Percentiles rank a stretch among this genome's conserved stretches.
These are phyloP conservation scores for Himantopus leucocephalus DNA, from an alignment of 2,113 vertebrate genomes.

Conservation along the genomic window DNA sequence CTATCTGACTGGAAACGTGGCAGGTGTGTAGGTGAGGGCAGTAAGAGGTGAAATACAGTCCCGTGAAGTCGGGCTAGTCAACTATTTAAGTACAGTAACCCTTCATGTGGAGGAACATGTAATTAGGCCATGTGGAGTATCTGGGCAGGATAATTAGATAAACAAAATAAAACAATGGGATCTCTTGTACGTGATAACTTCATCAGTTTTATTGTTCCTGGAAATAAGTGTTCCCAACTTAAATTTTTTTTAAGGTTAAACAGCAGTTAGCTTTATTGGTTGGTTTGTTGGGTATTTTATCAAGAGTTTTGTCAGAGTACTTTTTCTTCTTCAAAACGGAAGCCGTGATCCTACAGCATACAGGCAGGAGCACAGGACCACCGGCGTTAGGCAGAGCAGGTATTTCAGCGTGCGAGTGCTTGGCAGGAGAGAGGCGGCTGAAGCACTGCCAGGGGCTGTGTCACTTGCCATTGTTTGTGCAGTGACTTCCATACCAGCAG, in stretches of 20 bases:
- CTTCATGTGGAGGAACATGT: neutral
- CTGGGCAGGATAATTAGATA: neutral
- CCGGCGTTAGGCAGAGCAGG: neutral
- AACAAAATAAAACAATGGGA: fast-evolving
- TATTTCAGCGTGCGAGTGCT: neutral
- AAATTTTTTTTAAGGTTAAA: neutral
- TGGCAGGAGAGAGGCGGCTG: neutral
- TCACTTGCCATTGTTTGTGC: neutral
- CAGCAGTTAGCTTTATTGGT: neutral
- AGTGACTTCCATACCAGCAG: neutral
- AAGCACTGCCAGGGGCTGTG: neutral
- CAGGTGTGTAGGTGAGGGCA: neutral
- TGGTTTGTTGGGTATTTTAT: fast-evolving
- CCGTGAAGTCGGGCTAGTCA: neutral
- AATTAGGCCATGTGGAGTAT: neutral
- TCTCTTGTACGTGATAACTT: neutral
- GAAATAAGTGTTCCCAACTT: neutral
- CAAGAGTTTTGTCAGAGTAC: neutral
- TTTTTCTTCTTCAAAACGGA: neutral
- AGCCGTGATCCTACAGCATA: neutral
- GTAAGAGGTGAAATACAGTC: neutral
- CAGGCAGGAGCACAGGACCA: fast-evolving
- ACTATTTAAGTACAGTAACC: neutral
- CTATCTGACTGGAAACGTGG: neutral
- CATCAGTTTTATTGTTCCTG: neutral